Conservation (phyloP, 1,140 invertebrate species). For the Cherax quadricarinatus region DNA sequence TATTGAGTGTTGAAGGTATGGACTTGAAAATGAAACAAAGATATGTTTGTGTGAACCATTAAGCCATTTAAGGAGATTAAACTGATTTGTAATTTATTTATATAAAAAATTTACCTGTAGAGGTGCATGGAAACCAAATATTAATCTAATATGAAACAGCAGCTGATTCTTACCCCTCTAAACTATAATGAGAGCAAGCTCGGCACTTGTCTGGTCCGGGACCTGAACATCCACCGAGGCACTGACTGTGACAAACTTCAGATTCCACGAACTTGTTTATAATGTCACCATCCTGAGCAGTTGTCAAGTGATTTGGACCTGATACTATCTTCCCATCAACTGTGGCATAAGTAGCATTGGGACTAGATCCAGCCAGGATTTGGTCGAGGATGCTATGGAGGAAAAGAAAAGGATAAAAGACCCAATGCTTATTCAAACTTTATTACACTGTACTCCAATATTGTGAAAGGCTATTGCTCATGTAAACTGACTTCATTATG, state of each 20-base stretch:
- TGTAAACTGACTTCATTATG: too few relatives aligned
- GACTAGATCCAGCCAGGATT: conserved; percentile 56
- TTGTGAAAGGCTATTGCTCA: too few relatives aligned
- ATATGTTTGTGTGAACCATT: too few relatives aligned
- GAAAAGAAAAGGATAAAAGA: neutral
- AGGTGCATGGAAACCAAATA: neutral
- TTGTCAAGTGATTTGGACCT: conserved; percentile 9
- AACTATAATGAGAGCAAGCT: conserved; percentile 51
- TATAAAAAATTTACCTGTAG: too few relatives aligned
- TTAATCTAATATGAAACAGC: neutral
- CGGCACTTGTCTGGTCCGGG: conserved; percentile 60
- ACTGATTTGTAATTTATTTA: too few relatives aligned
- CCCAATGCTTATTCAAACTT: too few relatives aligned
- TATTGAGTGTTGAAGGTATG: too few relatives aligned
- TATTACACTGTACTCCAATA: too few relatives aligned
- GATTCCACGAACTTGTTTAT: conserved; percentile 43
- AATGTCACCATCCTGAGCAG: neutral
- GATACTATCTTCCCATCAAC: conserved; percentile 46
- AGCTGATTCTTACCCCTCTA: conserved; percentile 53
- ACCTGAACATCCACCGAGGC: conserved; percentile 59
- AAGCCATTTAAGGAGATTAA: too few relatives aligned
- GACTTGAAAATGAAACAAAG: too few relatives aligned
- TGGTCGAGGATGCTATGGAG: conserved; percentile 53
- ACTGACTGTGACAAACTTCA: conserved; percentile 66
- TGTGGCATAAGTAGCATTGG: conserved; percentile 52